Percentiles rank a stretch among this genome's conserved stretches.
These are phyloP conservation scores for Numida meleagris DNA, from an alignment of 2,113 vertebrate species.

Conservation along the genomic window DNA sequence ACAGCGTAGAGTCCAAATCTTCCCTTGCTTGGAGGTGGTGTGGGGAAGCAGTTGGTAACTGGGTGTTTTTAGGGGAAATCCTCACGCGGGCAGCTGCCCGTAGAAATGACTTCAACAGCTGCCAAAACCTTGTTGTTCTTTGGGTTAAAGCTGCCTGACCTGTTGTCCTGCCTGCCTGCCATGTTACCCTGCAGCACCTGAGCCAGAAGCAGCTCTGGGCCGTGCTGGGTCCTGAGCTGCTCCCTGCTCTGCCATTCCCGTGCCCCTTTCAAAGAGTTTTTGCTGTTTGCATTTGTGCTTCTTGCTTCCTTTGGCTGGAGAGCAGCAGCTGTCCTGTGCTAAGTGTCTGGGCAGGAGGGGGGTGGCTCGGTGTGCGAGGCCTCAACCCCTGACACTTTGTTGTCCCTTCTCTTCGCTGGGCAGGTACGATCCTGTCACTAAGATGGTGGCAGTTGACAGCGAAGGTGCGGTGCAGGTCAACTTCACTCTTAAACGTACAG, in stretches of 20 bases:
- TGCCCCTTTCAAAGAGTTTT: neutral
- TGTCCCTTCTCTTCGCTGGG: neutral
- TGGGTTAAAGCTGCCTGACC: neutral
- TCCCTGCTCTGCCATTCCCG: neutral
- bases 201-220: neutral
- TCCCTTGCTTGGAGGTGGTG: neutral
- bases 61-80: neutral
- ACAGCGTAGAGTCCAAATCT: neutral
- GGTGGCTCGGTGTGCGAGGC: neutral
- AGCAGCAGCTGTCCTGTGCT: neutral
- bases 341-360: neutral
- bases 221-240: neutral
- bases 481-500: slow-evolving; percentile 86
- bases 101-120: neutral
- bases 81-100: neutral
- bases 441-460: slow-evolving; percentile 81
- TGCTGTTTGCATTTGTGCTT: neutral
- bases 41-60: neutral
- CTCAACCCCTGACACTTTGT: neutral
- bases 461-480: slow-evolving; percentile 83
- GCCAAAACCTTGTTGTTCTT: neutral
- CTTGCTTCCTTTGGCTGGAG: neutral
- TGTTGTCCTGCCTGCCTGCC: neutral
- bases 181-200: neutral
- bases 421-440: slow-evolving; percentile 87